Percentiles rank a stretch among this genome's conserved stretches.
These are phyloP conservation scores for Acanthopleura granulata DNA, from an alignment of 2,888 invertebrate species.

Conservation along the genomic window DNA sequence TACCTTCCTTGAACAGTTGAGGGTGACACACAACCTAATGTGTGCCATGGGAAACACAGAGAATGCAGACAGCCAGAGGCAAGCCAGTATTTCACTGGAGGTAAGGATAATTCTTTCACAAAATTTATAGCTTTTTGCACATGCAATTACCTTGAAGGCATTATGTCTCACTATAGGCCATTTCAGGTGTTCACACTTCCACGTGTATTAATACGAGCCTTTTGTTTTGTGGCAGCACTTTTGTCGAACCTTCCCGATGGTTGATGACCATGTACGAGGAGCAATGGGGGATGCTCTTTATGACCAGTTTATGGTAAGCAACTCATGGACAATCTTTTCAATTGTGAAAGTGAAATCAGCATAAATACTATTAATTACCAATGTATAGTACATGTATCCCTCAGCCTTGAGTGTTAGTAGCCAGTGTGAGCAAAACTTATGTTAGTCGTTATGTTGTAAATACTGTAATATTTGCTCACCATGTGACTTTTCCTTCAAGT, in stretches of 20 bases:
- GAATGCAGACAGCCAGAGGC: conserved; percentile 69
- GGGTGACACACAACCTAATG: conserved; percentile 66
- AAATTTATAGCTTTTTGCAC: too few species aligned
- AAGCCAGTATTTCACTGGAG: conserved; percentile 68
- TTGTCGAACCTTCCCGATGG: conserved; percentile 65
- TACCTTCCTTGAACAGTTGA: too few species aligned
- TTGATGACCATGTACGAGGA: conserved; percentile 68
- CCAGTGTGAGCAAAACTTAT: background rate
- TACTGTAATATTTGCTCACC: too few species aligned
- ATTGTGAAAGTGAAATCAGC: background rate
- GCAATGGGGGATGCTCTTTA: conserved; percentile 68
- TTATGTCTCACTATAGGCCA: too few species aligned
- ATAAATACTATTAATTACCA: too few species aligned
- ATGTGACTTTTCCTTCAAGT: too few species aligned
- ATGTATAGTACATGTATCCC: background rate
- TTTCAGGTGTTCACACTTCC: too few species aligned
- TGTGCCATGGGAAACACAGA: conserved; percentile 68
- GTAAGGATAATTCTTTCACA: conserved; percentile 38
- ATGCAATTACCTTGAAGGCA: too few species aligned
- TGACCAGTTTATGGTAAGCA: conserved; percentile 66
- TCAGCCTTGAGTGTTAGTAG: background rate
- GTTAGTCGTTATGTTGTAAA: too few species aligned
- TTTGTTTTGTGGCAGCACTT: conserved; percentile 53
- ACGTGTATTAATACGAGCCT: background rate
- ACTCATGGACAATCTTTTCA: background rate